A percentile compares a stretch with the other conserved stretches of the same genome.
Conservation (phyloP, 2,797 vertebrate genomes). For the Hydrocynus forskahlii region DNA sequence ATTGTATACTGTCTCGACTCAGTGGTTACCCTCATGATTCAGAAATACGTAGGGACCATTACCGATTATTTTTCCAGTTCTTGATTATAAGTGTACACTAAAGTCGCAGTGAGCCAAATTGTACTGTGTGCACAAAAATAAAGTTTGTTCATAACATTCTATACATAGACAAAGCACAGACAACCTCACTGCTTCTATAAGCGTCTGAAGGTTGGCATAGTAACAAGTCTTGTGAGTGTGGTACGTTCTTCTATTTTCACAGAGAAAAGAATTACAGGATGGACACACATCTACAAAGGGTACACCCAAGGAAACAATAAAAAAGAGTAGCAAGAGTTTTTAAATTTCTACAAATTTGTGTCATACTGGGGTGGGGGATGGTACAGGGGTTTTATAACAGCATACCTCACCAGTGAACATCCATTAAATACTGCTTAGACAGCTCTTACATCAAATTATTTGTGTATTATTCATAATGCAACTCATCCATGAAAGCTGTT, state of each 20-base stretch:
- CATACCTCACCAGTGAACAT: no score
- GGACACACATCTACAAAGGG: background rate
- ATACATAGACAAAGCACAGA: background rate
- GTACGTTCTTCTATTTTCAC: slow-evolving; percentile 80
- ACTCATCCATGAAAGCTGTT: no score
- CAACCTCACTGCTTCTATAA: slow-evolving; percentile 64
- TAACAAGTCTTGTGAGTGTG: slow-evolving; percentile 85
- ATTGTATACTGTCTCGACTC: no score
- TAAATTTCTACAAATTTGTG: background rate
- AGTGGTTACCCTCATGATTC: background rate
- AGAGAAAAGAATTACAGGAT: background rate
- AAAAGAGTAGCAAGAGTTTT: background rate
- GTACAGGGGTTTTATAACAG: no score
- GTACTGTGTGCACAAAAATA: background rate
- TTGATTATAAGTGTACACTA: background rate
- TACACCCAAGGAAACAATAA: background rate
- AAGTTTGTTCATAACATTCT: background rate
- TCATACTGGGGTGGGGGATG: background rate
- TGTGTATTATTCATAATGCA: no score
- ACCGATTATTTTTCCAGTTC: background rate
- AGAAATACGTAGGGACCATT: background rate
- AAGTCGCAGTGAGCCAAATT: background rate
- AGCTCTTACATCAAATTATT: no score
- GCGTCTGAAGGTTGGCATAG: slow-evolving; percentile 94
- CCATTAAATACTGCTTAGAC: no score